These are phyloP conservation scores for Drosophila repleta DNA, from an alignment of 1,140 invertebrate species.

Conservation along the genomic window DNA sequence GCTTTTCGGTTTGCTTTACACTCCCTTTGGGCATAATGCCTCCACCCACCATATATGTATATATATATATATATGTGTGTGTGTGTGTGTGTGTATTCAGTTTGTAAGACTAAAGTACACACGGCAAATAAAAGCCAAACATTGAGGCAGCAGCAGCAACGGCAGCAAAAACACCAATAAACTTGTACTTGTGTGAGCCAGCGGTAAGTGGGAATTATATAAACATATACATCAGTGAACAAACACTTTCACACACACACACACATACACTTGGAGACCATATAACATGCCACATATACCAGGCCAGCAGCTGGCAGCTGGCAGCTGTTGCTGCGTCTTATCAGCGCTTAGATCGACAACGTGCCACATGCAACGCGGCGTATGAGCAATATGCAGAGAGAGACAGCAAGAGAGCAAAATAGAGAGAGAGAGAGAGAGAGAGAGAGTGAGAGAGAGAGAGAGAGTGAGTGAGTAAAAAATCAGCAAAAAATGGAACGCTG, in stretches of 20 bases:
- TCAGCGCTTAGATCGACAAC: constrained; percentile 50
- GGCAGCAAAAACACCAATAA: constrained; percentile 53
- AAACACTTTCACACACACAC: constrained; percentile 23
- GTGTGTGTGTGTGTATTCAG: neutral
- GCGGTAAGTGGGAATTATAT: constrained; percentile 78
- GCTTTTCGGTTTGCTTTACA: constrained; percentile 62
- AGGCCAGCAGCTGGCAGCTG: constrained; percentile 19
- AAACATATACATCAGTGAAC: constrained; percentile 74
- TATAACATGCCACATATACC: neutral
- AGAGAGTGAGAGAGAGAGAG: too few relatives aligned
- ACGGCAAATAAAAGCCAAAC: constrained; percentile 73
- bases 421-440: too few relatives aligned
- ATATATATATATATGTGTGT: too few relatives aligned
- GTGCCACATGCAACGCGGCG: constrained; percentile 46
- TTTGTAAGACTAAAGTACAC: constrained; percentile 25
- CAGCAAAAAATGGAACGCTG: neutral
- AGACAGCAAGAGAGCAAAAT: too few relatives aligned
- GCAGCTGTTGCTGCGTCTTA: constrained; percentile 51
- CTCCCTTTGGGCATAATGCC: constrained; percentile 39
- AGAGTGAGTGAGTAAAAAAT: neutral
- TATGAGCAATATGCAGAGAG: constrained; percentile 39
- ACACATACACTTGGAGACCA: neutral
- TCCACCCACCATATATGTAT: too few relatives aligned
- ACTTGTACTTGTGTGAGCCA: constrained; percentile 58
- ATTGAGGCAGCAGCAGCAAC: constrained; percentile 44